Base-by-base conservation (phyloP, 2,888 invertebrate species). In the Anorthoa munda region DNA sequence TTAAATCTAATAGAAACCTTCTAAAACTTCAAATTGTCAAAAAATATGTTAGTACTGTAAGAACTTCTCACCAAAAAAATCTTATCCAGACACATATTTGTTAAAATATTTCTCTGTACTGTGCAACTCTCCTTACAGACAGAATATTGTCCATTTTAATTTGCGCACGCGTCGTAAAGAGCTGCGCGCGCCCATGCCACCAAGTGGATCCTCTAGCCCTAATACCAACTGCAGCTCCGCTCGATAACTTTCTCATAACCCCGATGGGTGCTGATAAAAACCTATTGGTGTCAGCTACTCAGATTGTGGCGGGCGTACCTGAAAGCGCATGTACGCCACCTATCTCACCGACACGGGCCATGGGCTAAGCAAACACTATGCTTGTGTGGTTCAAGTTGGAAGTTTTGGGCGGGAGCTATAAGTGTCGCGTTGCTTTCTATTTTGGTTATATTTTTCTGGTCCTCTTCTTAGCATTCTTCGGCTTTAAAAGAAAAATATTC, bases 321-420 rank as follows among this genome's bases (percentile, higher is more conserved):
- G 95, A 95, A 95, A 94, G 95, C 94, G 95, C 94, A 94, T 95
- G 95, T 95, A 95, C 93, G 92, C 93, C 92, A 94, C 94, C 95
- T 95, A 95, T 95, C 95, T 94, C 86, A 84, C 90, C 89, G 94
- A 95, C 94, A 93, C 94, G 93, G 94, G 91, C 93, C 91, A 92
- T 90, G 94, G 94, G 93, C 95, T 95, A 92, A 93, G 93, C 95
- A 95, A 95, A 95, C 93, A 95, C 91, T 90, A 86, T 76, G 86
- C 80, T 79, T 77, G 82, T 75, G 68, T 84, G 90, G 90, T 71
- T 26, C 77, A 92, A 92, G 90, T 75, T 71, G 70, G 0, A 51
- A 77, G 79, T 71, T 63, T 64, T 2, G 5, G 39, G 87, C 89
- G 85, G 61, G 26, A 39, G 26, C 18, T 18, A 48, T 53, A n/a